These are phyloP conservation scores for Sarotherodon lohbergeri DNA, from an alignment of 2,113 vertebrate species.

Conservation along the genomic window DNA sequence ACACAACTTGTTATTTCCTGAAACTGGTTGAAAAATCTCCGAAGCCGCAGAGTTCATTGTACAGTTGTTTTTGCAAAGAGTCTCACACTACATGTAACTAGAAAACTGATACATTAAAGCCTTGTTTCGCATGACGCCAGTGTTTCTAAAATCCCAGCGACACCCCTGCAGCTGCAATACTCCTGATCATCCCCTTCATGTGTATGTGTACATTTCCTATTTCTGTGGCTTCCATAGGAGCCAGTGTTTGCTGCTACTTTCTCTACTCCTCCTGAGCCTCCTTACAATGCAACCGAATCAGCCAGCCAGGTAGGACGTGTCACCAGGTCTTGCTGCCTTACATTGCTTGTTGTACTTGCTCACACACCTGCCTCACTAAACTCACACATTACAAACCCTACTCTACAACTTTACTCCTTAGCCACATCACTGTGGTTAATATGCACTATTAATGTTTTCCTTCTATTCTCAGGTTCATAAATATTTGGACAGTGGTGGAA, in stretches of 20 bases:
- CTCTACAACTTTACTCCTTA: background rate
- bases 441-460: background rate
- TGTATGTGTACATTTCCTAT: background rate
- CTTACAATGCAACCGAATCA: constrained; percentile 6
- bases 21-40: background rate
- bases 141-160: background rate
- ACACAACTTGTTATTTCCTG: background rate
- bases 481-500: background rate
- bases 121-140: background rate
- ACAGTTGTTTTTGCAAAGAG: background rate
- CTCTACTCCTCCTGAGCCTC: constrained; percentile 49
- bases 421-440: background rate
- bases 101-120: background rate
- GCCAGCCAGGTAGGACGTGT: constrained; percentile 55
- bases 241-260: constrained; percentile 53
- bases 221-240: constrained; percentile 36
- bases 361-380: background rate
- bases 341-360: background rate
- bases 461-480: background rate
- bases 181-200: background rate
- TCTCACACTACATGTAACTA: background rate
- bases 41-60: background rate
- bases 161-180: background rate
- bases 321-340: background rate
- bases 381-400: background rate